These are phyloP conservation scores for Naja naja DNA, from an alignment of 2,113 vertebrate species.

Conservation along the genomic window DNA sequence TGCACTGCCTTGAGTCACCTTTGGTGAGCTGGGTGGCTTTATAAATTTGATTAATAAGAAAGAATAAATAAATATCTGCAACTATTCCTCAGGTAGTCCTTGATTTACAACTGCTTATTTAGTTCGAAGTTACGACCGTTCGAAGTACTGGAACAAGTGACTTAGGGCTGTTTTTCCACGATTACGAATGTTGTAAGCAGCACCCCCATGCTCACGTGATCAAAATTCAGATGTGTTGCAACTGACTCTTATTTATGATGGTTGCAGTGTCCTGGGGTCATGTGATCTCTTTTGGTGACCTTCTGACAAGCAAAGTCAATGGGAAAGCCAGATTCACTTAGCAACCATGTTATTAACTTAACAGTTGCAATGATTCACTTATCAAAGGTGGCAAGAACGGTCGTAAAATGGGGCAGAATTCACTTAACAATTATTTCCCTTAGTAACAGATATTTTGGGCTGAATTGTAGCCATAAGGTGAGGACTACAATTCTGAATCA, in stretches of 20 bases:
- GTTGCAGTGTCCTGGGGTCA: neutral
- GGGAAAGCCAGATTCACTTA: neutral
- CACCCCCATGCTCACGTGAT: too few species aligned
- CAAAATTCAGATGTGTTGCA: too few species aligned
- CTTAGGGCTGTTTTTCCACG: neutral
- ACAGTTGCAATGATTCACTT: neutral
- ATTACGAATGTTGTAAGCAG: neutral
- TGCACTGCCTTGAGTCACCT: neutral
- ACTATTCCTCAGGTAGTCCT: neutral
- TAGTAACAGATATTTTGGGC: neutral
- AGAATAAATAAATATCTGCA: neutral
- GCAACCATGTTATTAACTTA: neutral
- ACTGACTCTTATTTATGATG: neutral
- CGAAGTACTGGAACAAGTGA: neutral
- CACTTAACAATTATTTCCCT: neutral
- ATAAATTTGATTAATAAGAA: neutral
- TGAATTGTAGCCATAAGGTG: neutral
- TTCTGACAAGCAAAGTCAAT: neutral
- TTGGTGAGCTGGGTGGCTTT: neutral
- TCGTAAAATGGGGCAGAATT: too few species aligned
- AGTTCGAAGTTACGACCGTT: neutral
- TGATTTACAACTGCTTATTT: neutral
- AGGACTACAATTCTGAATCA: neutral
- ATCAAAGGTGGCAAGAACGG: neutral
- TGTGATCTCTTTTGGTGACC: neutral